phyloP scores from a whole-genome alignment of 2,113 vertebrate species.

The Chamaetylas fuelleborni region DNA sequence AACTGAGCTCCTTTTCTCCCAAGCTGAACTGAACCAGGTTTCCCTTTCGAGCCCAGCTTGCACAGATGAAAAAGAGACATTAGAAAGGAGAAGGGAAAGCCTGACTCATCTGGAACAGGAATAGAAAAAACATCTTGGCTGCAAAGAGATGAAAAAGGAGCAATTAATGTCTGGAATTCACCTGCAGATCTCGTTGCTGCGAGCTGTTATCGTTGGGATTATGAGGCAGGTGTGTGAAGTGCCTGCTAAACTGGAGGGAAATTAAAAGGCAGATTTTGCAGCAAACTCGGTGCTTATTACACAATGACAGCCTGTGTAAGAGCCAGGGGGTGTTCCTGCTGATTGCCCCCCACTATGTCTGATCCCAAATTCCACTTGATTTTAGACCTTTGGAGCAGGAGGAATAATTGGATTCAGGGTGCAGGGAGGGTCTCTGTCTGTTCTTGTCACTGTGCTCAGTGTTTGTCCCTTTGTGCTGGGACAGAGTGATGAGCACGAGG shows the following conservation, averaged over 20 bases:
- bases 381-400: fast-evolving
- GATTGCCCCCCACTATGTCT: background rate
- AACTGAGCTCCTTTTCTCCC: background rate
- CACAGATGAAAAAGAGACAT: background rate
- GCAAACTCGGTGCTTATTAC: background rate
- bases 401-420: background rate
- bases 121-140: background rate
- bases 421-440: background rate
- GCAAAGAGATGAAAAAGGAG: background rate
- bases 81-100: background rate
- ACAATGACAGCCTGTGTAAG: background rate
- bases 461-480: background rate
- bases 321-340: background rate
- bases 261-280: background rate
- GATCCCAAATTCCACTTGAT: background rate
- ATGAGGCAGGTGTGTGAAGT: background rate
- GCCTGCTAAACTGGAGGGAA: background rate
- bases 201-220: background rate
- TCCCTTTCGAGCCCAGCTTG: background rate
- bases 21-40: background rate
- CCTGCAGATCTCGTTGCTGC: background rate
- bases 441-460: fast-evolving
- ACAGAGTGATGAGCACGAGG: fast-evolving
- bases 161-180: conserved; percentile 1
- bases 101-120: background rate